Conservation (phyloP, 1,140 invertebrate species). For the Macrostomum lignano region DNA sequence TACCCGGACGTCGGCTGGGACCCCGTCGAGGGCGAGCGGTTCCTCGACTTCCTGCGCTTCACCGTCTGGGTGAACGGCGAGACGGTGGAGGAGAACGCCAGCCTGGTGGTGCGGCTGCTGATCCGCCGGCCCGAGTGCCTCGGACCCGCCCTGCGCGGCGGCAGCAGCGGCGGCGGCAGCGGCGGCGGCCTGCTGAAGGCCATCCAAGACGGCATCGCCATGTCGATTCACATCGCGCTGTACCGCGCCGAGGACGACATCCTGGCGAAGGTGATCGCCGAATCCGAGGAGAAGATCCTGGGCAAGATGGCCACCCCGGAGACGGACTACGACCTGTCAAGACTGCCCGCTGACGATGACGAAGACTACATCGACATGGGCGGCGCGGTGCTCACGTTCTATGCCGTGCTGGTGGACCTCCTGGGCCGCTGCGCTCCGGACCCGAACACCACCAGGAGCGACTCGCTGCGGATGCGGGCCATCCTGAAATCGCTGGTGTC, state of each 20-base stretch:
- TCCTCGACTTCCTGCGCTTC: slow-evolving; percentile 84
- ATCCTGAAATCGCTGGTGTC: slow-evolving; percentile 85
- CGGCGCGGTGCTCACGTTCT: slow-evolving; percentile 82
- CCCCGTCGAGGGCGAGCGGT: slow-evolving; percentile 89
- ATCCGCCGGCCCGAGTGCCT: slow-evolving; percentile 91
- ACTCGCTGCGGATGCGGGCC: slow-evolving; percentile 79
- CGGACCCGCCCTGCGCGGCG: slow-evolving; percentile 79
- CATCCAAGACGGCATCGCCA: slow-evolving; percentile 78
- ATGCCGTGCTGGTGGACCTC: slow-evolving; percentile 81
- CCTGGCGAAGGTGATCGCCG: too few relatives aligned
- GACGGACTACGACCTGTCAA: slow-evolving; percentile 23
- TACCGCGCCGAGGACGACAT: too few relatives aligned
- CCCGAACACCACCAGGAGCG: slow-evolving; percentile 62
- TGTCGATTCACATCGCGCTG: slow-evolving; percentile 30
- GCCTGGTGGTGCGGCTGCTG: slow-evolving; percentile 77
- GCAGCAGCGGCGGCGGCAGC: slow-evolving; percentile 23
- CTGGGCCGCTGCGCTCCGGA: slow-evolving; percentile 88
- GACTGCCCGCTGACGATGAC: slow-evolving; percentile 73
- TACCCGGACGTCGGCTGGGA: slow-evolving; percentile 99
- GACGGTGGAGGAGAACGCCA: slow-evolving; percentile 97
- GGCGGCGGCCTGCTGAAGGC: slow-evolving; percentile 79
- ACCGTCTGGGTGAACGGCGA: slow-evolving; percentile 95
- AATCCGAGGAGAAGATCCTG: too few relatives aligned
- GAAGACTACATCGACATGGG: slow-evolving; percentile 98
- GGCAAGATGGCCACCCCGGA: too few relatives aligned